Evolutionary conservation across 2,888 invertebrate genomes (phyloP).

Genomic region (Timandra comae): DNA sequence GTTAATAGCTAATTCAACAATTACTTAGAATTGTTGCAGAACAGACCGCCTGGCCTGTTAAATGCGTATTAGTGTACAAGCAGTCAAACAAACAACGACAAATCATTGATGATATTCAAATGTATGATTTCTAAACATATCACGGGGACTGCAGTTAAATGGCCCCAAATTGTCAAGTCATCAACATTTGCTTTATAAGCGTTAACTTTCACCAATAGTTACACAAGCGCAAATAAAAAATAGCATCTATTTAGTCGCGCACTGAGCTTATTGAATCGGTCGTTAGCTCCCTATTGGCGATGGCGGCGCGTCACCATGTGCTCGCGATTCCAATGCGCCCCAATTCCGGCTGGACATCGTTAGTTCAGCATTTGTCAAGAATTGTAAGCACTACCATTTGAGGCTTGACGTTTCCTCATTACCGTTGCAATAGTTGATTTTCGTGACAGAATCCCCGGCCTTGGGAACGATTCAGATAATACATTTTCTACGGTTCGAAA

Average conservation of each 20-base stretch:
- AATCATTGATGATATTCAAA: no score
- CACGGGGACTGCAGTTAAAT: no score
- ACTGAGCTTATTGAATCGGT: slow-evolving; percentile 46
- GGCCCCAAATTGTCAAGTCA: slow-evolving; percentile 20
- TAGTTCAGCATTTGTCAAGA: slow-evolving; percentile 68
- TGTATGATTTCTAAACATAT: no score
- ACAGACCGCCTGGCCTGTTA: no score
- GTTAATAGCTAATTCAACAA: no score
- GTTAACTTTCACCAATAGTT: slow-evolving; percentile 23
- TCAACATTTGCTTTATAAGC: slow-evolving; percentile 18
- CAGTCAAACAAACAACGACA: no score
- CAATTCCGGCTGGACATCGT: slow-evolving; percentile 51
- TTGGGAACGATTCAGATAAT: slow-evolving; percentile 10
- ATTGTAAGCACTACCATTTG: slow-evolving; percentile 56
- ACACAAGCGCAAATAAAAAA: slow-evolving; percentile 33
- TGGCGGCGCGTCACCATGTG: slow-evolving; percentile 47
- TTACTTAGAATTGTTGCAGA: no score
- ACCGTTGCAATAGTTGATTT: slow-evolving; percentile 33
- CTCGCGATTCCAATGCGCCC: slow-evolving; percentile 30
- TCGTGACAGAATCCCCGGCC: slow-evolving; percentile 9
- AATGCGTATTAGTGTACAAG: no score
- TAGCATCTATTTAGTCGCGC: slow-evolving; percentile 47
- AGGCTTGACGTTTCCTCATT: slow-evolving; percentile 56
- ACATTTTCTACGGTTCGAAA: slow-evolving; percentile 12
- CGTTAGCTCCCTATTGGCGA: slow-evolving; percentile 57